Base-by-base conservation (phyloP, 2,797 vertebrate genomes). In the Gallirallus australis region DNA sequence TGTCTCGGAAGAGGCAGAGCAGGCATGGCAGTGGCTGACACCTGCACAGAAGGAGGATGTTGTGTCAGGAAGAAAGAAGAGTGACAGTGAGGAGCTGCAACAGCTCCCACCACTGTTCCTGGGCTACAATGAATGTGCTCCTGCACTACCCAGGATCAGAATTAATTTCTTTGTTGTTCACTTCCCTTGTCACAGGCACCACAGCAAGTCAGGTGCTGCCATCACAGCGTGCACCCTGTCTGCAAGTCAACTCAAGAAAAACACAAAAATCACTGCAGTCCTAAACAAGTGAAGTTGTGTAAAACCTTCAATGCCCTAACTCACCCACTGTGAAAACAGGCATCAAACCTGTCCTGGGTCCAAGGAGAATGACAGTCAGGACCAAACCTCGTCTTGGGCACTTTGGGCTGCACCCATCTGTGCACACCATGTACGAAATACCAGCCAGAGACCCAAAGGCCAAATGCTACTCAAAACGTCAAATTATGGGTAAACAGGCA, bases 391-490 rank as follows among this genome's bases (percentile, higher is more conserved):
- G 1, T 57, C 45, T 33, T 2, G 1, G 31, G 23, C 25, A 64
- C 54, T 69, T 53, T 30, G 42, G 31, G 65, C 33, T 76, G 70
- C 66, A 60, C 71, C 50, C 47, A 75, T 66, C 65, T 52, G 47
- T 39, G 72, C 57, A 27, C 53, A 56, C 30, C 39, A 30, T 30
- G 27, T 21, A 72, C 3, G 30, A 66, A 83, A 79, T 16, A 64
- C 8, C 48, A 82, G 59, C 33, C 45, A 80, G 56, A 79, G 57
- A 50, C 45, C 24, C 19, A 24, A 45, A 79, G 48, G 52, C 71
- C 70, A 94, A 93, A 91, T 50, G 48, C 54, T 61, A 73, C 77
- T 89, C 60, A 77, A 89, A 78, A 65, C 18, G 12, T 91, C 82
- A 76, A 87, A 91, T 82, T 82, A 54, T 8, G 64, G 64, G 60